Base-by-base conservation (phyloP, 1,140 invertebrate genomes). In the Adelges cooleyi region DNA sequence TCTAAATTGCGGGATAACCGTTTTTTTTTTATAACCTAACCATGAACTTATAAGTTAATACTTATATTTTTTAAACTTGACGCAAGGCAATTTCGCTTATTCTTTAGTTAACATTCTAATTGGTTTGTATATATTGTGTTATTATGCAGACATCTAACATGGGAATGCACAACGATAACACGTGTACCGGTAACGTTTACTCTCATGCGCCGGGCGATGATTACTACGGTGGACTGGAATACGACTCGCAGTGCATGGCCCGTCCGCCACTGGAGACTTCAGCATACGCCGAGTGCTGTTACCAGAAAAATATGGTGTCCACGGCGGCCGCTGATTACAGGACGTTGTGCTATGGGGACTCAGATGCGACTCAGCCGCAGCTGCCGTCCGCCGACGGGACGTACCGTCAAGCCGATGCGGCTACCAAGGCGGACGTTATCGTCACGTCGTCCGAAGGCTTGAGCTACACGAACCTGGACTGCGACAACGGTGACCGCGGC, bases 401-500 rank as follows among this genome's bases (percentile, higher is more conserved):
- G 9, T 59, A 59, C 54, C 38, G 46, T 46, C 54, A 46, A 15
- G 5, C 44, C 5, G 40, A 8, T 4, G 40, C 40, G 22, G 25
- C 42, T 22, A 40, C 17, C n/a, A 42, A 67, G 25, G 59, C 50
- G 23, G 59, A 65, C 23, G 65, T 56, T 17, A 89, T 90, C 18
- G 90, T 91, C 51, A 89, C 84, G 69, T 86, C 87, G 0, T 85
- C 89, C 69, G 88, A 88, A 62, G 89, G 90, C 0, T 75, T 92
- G 44, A 90, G 89, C 72, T 94, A 94, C 73, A 93, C 90, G 0
- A 93, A 93, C 75, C 75, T 94, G 70, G 90, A 94, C 76, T 90
- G 89, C 69, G 22, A 40, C 1, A 36, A 15, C 20, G 54, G 54
- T 17, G 54, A 17, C 11, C 3, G 3, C 20, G 22, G 23, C 25